phyloP scores from a whole-genome alignment of 2,888 invertebrate genomes.

The Eledone cirrhosa region DNA sequence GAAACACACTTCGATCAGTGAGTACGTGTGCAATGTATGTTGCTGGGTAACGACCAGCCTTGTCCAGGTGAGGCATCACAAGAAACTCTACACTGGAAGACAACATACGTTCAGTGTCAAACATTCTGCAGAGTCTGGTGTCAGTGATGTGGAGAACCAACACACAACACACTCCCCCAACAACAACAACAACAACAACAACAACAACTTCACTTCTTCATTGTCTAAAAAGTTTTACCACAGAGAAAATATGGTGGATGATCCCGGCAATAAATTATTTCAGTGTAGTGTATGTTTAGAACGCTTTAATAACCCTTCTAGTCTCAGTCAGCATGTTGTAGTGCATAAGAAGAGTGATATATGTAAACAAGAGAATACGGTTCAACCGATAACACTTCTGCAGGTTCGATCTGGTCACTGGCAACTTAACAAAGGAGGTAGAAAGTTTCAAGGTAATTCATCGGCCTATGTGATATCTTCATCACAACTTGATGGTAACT shows the following conservation, averaged over 20 bases:
- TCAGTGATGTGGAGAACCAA: neutral
- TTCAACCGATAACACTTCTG: no score
- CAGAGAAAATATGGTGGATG: neutral
- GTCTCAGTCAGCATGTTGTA: slow-evolving; percentile 16
- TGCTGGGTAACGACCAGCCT: slow-evolving; percentile 4
- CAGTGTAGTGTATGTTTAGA: slow-evolving; percentile 8
- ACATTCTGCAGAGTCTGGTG: neutral
- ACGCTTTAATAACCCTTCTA: neutral
- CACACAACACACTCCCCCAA: neutral
- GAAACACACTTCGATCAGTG: neutral
- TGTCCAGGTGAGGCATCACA: neutral
- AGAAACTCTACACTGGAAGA: neutral
- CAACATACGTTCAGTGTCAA: slow-evolving; percentile 1
- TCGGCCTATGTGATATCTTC: no score
- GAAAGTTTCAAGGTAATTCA: no score
- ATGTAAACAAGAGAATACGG: no score
- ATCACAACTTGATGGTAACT: no score
- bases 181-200: neutral
- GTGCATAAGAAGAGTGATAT: neutral
- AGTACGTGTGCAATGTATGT: slow-evolving; percentile 11
- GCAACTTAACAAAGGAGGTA: no score
- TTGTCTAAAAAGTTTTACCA: neutral
- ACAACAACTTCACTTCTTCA: neutral
- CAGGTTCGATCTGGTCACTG: no score
- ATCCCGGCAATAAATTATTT: slow-evolving; percentile 4